These are phyloP conservation scores for Petrolisthes cinctipes DNA, from an alignment of 2,888 invertebrate species.

Conservation along the genomic window DNA sequence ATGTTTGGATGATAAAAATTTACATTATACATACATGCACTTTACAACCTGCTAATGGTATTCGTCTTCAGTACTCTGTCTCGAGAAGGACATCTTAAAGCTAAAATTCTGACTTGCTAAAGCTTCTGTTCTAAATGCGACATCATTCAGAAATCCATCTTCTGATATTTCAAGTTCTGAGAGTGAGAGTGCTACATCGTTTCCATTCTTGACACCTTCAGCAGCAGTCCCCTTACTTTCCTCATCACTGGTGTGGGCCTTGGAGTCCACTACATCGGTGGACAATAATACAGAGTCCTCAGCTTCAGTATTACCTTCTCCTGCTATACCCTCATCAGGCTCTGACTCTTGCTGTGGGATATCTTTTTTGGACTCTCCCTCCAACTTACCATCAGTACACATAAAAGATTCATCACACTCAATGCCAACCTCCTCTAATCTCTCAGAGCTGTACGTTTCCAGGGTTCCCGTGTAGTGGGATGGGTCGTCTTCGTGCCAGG, in stretches of 20 bases:
- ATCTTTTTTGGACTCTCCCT: constrained; percentile 2
- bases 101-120: constrained; percentile 59
- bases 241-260: not conserved
- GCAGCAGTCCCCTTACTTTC: not conserved
- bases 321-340: not conserved
- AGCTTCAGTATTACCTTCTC: not conserved
- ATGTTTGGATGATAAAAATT: constrained; percentile 7
- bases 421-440: constrained; percentile 55
- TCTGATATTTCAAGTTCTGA: constrained; percentile 49
- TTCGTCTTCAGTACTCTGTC: constrained; percentile 57
- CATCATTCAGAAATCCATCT: constrained; percentile 58
- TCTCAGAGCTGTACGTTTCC: constrained; percentile 44
- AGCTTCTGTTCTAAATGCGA: constrained; percentile 56
- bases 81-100: constrained; percentile 60
- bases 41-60: constrained; percentile 41
- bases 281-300: not conserved
- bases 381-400: constrained; percentile 14
- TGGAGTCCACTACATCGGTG: not conserved
- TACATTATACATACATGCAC: not conserved
- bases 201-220: constrained; percentile 7
- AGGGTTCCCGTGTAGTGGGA: constrained; percentile 48
- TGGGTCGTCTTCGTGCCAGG: constrained; percentile 62
- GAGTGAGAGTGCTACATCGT: constrained; percentile 40
- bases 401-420: constrained; percentile 58
- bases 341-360: constrained; percentile 15